These are phyloP conservation scores for Temnothorax longispinosus DNA, from an alignment of 1,140 invertebrate species.

Conservation along the genomic window DNA sequence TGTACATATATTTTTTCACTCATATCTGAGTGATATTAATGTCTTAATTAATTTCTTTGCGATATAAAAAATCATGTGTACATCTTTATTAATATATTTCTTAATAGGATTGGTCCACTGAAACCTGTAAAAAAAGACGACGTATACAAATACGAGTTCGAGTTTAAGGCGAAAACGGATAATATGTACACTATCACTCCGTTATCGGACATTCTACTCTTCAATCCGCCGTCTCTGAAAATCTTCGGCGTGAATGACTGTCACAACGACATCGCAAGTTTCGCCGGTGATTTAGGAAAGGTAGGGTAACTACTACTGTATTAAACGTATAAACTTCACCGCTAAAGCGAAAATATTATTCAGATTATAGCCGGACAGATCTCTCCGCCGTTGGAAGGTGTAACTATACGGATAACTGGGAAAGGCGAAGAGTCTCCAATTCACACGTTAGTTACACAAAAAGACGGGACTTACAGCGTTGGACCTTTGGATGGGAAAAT, in stretches of 20 bases:
- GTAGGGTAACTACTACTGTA: slow-evolving; percentile 75
- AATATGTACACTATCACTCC: slow-evolving; percentile 88
- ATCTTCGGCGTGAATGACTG: slow-evolving; percentile 91
- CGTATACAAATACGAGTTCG: slow-evolving; percentile 85
- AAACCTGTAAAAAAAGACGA: slow-evolving; percentile 77
- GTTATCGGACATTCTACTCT: slow-evolving; percentile 89
- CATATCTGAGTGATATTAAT: background rate
- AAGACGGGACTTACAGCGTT: slow-evolving; percentile 92
- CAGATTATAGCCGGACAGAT: slow-evolving; percentile 85
- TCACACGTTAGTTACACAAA: slow-evolving; percentile 85
- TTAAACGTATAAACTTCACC: background rate
- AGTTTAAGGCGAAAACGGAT: slow-evolving; percentile 86
- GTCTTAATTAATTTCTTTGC: slow-evolving; percentile 20
- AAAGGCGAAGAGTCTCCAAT: slow-evolving; percentile 82
- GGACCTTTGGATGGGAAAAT: slow-evolving; percentile 90
- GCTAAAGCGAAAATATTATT: background rate
- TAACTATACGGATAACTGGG: slow-evolving; percentile 86
- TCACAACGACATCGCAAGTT: slow-evolving; percentile 87
- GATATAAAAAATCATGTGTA: slow-evolving; percentile 64
- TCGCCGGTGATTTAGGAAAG: slow-evolving; percentile 83
- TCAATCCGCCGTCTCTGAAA: slow-evolving; percentile 88
- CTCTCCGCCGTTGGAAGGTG: slow-evolving; percentile 89
- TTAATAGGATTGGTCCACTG: slow-evolving; percentile 80
- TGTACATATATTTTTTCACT: slow-evolving; percentile 2
- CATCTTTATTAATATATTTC: slow-evolving; percentile 38